Evolutionary conservation across 2,113 vertebrate species (phyloP), one percentile per base, ranked within the genome.

Genomic region (Drymodes brunneopygia): DNA sequence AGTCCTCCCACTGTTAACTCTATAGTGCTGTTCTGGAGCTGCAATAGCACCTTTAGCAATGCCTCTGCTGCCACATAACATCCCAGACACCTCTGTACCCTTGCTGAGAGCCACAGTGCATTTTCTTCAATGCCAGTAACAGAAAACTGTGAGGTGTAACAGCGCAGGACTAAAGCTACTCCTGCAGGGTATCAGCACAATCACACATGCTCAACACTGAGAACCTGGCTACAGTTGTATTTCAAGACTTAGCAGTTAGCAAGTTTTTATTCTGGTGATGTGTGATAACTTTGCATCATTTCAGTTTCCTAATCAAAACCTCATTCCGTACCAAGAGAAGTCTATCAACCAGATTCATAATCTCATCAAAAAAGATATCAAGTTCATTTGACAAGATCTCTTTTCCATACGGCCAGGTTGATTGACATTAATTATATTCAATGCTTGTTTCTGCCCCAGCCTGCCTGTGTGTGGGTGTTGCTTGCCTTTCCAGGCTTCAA

Each of bases 361-460:
- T 77, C 79, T 83, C 88, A 69, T 58, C 18, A 66, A 53, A 94
- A 62, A 94, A 86, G 66, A 36, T 54, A 95, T 29, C 85, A 83
- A 92, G 92, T 92, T 93, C 82, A 92, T 83, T 88, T 81, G 82
- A 96, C 82, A 93, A 86, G 54, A 94, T 70, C 80, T 69, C 36
- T 73, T 92, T 90, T 94, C 92, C 75, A 66, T 90, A 94, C 27
- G 10, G 91, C 86, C 86, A 81, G 42, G 86, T 15, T 93, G 94
- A 94, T 47, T 90, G 82, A 93, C 86, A 83, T 66, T 74, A 86
- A 95, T 86, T 74, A 94, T 10, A 93, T 70, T 72, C 92, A 88
- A 13, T 58, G 57, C 62, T 83, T 81, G 66, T 31, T 93, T 78
- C 71, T 90, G 72, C 64, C 88, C 92, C 82, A 83, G 79, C 66